A percentile compares a stretch with the other conserved stretches of the same genome.
These are phyloP conservation scores for Eidolon dupreanum DNA, from an alignment of 2,797 vertebrate species.

Conservation along the genomic window DNA sequence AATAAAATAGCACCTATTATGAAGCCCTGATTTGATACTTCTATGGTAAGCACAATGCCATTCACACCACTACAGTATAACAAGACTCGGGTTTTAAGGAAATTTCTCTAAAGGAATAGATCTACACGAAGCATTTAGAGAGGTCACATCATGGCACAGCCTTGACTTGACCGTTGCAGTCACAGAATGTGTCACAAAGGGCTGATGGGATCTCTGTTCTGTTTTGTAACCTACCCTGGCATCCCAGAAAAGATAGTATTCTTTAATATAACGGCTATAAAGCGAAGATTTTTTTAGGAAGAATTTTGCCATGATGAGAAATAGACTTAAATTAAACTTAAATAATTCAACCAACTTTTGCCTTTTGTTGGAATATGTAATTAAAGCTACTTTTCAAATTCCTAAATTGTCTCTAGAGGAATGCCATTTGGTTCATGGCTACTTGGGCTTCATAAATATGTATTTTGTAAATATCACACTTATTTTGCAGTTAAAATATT, in stretches of 20 bases:
- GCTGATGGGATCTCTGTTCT: background rate
- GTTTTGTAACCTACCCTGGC: background rate
- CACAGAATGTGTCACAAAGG: background rate
- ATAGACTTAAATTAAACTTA: background rate
- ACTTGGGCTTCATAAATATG: background rate
- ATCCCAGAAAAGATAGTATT: background rate
- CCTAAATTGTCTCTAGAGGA: background rate
- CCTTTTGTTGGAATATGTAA: background rate
- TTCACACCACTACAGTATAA: background rate
- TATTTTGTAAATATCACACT: constrained; percentile 32
- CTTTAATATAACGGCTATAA: background rate
- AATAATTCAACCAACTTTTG: constrained; percentile 19
- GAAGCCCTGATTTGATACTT: background rate
- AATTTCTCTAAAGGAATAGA: background rate
- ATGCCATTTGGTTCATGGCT: background rate
- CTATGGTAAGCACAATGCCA: background rate
- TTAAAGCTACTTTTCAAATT: background rate
- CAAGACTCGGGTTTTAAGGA: background rate
- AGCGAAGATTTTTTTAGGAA: background rate
- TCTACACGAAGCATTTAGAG: background rate
- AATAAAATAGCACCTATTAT: background rate
- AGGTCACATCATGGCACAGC: background rate
- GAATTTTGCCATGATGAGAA: background rate
- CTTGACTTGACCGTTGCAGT: background rate
- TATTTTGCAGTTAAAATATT: constrained; percentile 3